A percentile compares a stretch with the other conserved stretches of the same genome.
phyloP scores from a whole-genome alignment of 1,140 invertebrate genomes.

The Zaprionus africanus region DNA sequence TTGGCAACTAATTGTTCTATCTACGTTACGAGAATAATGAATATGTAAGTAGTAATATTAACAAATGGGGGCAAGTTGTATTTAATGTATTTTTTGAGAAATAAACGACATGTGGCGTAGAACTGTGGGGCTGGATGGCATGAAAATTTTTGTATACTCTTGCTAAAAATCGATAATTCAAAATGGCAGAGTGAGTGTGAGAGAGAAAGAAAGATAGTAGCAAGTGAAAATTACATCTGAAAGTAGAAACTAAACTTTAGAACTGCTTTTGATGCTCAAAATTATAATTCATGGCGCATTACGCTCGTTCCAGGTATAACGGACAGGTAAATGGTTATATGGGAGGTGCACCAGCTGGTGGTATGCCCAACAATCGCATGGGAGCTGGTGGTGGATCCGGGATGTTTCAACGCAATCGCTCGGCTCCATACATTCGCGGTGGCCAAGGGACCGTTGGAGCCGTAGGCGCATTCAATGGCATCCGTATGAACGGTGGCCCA shows the following conservation, averaged over 20 bases:
- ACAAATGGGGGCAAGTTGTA: neutral
- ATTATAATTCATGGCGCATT: conserved; percentile 62
- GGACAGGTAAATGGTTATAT: conserved; percentile 72
- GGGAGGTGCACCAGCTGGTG: conserved; percentile 50
- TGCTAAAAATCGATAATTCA: conserved; percentile 77
- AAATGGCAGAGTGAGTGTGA: conserved; percentile 57
- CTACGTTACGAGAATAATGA: conserved; percentile 48
- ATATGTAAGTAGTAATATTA: conserved; percentile 52
- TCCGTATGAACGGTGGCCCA: conserved; percentile 57
- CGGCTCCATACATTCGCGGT: conserved; percentile 63
- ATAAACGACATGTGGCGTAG: conserved; percentile 15
- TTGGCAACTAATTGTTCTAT: conserved; percentile 55
- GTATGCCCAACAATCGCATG: conserved; percentile 73
- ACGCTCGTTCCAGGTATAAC: conserved; percentile 71
- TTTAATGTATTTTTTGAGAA: neutral
- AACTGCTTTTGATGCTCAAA: conserved; percentile 59
- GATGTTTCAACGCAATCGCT: conserved; percentile 75
- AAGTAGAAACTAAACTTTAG: conserved; percentile 50
- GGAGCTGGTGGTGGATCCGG: conserved; percentile 60
- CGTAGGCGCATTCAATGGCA: conserved; percentile 38
- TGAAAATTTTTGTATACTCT: conserved; percentile 34
- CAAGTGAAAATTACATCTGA: conserved; percentile 68
- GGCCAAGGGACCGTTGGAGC: conserved; percentile 49
- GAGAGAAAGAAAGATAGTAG: conserved; percentile 10
- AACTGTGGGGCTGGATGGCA: neutral